phyloP scores from a whole-genome alignment of 1,140 invertebrate species.

The Metaphire vulgaris region DNA sequence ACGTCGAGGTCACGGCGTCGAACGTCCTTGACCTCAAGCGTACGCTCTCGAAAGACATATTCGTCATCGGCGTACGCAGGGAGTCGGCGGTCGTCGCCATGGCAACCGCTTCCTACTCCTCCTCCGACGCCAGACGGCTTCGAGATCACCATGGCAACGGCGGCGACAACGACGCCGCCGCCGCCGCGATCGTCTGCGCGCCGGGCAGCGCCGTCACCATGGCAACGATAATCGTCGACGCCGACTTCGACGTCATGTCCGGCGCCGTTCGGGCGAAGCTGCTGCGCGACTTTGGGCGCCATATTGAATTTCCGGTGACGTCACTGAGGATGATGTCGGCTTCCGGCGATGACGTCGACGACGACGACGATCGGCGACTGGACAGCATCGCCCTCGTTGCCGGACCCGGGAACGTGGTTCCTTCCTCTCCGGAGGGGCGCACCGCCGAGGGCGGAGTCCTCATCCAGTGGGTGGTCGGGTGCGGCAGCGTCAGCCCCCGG shows the following conservation, averaged over 20 bases:
- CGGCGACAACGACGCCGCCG: neutral
- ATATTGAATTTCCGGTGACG: neutral
- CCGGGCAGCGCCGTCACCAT: constrained; percentile 21
- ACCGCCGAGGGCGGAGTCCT: neutral
- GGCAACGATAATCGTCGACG: constrained; percentile 23
- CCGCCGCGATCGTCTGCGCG: constrained; percentile 15
- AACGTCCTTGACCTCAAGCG: neutral
- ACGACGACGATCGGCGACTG: neutral
- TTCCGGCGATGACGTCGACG: too few relatives aligned
- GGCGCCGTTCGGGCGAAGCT: neutral
- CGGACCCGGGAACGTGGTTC: neutral
- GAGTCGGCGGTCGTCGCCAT: neutral
- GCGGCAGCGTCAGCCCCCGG: constrained; percentile 14
- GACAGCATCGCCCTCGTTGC: neutral
- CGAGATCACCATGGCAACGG: neutral
- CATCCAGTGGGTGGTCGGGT: constrained; percentile 21
- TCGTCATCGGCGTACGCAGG: neutral
- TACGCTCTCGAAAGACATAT: neutral
- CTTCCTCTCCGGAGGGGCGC: too few relatives aligned
- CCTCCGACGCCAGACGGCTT: neutral
- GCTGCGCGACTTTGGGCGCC: neutral
- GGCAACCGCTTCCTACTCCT: too few relatives aligned
- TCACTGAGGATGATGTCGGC: neutral
- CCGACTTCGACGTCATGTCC: constrained; percentile 1
- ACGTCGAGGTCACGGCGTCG: neutral